These are phyloP conservation scores for Eurois occulta DNA, from an alignment of 2,888 invertebrate species.

Conservation along the genomic window DNA sequence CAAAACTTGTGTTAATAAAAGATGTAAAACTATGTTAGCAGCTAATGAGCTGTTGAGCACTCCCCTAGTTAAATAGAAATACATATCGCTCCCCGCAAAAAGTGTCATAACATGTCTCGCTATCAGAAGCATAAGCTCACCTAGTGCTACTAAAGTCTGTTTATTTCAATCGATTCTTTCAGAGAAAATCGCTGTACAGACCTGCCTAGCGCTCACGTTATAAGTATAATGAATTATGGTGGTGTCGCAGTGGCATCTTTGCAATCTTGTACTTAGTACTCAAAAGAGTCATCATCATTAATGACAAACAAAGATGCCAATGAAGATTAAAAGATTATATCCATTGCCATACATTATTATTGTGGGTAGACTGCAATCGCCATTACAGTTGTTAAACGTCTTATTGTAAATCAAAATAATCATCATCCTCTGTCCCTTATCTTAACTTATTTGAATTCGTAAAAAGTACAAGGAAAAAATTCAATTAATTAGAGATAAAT, in stretches of 20 bases:
- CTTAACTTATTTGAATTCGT: neutral
- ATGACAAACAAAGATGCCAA: neutral
- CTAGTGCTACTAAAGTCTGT: too few relatives aligned
- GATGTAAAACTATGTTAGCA: too few relatives aligned
- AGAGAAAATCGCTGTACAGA: neutral
- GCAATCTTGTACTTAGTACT: neutral
- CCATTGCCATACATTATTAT: neutral
- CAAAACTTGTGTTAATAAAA: too few relatives aligned
- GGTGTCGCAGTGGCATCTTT: neutral
- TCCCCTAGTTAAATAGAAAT: neutral
- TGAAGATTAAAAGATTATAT: conserved; percentile 26
- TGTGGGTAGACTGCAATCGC: neutral
- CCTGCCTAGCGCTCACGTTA: neutral
- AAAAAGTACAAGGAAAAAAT: too few relatives aligned
- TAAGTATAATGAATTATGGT: neutral
- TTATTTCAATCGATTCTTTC: neutral
- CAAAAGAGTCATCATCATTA: conserved; percentile 25
- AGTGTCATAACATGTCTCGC: neutral
- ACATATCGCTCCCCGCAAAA: neutral
- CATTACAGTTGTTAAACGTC: neutral
- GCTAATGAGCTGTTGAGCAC: too few relatives aligned
- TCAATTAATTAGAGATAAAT: too few relatives aligned
- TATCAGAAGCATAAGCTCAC: neutral
- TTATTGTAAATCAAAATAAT: conserved; percentile 1
- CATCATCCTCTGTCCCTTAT: neutral